These are phyloP conservation scores for Cephalopholis sonnerati DNA, from an alignment of 2,113 vertebrate genomes.

Conservation along the genomic window DNA sequence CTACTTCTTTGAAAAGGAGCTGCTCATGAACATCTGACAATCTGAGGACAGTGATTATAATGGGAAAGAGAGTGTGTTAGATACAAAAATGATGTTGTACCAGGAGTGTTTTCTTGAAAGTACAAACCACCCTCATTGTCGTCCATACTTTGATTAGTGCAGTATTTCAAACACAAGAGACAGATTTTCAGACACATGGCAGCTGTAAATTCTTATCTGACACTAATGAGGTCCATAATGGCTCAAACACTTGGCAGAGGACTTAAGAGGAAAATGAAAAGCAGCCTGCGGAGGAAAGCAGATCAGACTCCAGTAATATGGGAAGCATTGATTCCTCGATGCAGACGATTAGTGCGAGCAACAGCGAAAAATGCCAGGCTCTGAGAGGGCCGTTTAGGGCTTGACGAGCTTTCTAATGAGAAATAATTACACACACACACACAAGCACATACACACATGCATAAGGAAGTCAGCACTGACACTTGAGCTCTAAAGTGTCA, in stretches of 20 bases:
- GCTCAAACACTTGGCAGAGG: constrained; percentile 41
- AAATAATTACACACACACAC: constrained; percentile 35
- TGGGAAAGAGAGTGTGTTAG: background rate
- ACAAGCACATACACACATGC: background rate
- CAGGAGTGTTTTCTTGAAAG: constrained; percentile 21
- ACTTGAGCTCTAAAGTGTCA: constrained; percentile 16
- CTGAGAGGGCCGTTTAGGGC: constrained; percentile 20
- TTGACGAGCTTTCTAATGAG: constrained; percentile 45
- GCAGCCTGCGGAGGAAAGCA: constrained; percentile 35
- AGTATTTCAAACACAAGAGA: constrained; percentile 27
- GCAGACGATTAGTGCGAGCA: constrained; percentile 24
- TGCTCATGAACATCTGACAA: background rate
- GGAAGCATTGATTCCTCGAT: constrained; percentile 31
- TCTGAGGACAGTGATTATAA: background rate
- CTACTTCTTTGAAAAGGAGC: background rate
- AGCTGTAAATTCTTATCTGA: constrained; percentile 39
- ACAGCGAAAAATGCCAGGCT: constrained; percentile 22
- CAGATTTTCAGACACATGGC: constrained; percentile 20
- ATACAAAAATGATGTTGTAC: background rate
- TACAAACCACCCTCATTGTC: background rate
- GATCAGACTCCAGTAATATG: constrained; percentile 36
- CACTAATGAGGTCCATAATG: constrained; percentile 50
- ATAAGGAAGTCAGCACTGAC: constrained; percentile 34
- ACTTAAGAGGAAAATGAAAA: constrained; percentile 47
- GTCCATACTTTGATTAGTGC: constrained; percentile 8